Base-by-base conservation (phyloP, 2,888 invertebrate species). In the Epirrhoe alternata region DNA sequence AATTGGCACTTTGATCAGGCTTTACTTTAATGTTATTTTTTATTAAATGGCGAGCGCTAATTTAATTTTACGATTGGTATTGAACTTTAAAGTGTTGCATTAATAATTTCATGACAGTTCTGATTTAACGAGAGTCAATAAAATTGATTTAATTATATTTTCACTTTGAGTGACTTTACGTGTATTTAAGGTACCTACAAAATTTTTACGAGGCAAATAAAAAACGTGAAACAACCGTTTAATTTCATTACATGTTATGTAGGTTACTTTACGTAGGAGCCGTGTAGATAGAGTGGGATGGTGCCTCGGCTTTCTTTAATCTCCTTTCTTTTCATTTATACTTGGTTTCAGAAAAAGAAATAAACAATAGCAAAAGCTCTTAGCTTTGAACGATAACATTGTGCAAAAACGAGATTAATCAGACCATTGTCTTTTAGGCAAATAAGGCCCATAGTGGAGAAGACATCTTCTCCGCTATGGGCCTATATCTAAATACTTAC, bases 61-160 rank as follows among this genome's bases (percentile, higher is more conserved):
- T 80, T 77, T 74, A 78, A 77, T 75, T 83, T 83, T 76, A 82
- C 78, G 77, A 76, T 74, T 76, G 73, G 5, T 72, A 72, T 71
- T 81, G 81, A 80, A 56, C 59, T 66, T 69, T 60, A 63, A 61
- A 54, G 62, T 63, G 56, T 65, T 66, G 30, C 61, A 53, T 58
- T 63, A 31, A 47, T 58, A 53, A 66, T 62, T 62, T 58, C 33
- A 59, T 14, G 50, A 8, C 14, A 35, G 54, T 53, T 54, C 57
- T 47, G 16, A 47, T 59, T 60, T 66, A 71, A 64, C 63, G 63
- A 61, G 56, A 69, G 58, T 50, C 58, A 58, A 64, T 68, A 60
- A 70, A 65, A 64, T 59, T 64, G 61, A 57, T 64, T 68, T 64
- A 55, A 58, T 38, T 38, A 53, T 47, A 30, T 42, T 38, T 10